phyloP scores from a whole-genome alignment of 2,888 invertebrate species.

The Xiphydria camelus region DNA sequence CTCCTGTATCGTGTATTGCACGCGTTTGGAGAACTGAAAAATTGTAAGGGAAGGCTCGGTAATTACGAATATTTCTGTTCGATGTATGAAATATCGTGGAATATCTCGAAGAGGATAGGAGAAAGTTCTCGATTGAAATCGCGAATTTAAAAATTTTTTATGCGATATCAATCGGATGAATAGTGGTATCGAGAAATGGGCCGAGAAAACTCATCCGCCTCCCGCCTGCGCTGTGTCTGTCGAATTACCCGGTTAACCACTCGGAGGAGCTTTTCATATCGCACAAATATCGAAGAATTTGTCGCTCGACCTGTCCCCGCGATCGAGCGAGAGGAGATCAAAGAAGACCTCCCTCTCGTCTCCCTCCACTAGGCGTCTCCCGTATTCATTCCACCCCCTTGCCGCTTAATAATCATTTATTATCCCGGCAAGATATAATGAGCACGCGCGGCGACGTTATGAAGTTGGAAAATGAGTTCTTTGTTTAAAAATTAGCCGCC shows the following conservation, averaged over 20 bases:
- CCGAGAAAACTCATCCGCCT: no score
- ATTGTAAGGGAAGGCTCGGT: no score
- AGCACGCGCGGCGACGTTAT: conserved; percentile 41
- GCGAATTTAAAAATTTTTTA: no score
- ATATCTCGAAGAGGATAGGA: no score
- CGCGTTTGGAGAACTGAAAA: no score
- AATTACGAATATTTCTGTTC: no score
- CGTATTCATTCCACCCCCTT: conserved; percentile 17
- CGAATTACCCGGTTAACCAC: not conserved
- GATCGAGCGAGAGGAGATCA: conserved; percentile 52
- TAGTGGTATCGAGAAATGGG: no score
- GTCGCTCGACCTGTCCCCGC: conserved; percentile 51
- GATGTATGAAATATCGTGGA: no score
- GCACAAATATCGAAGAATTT: conserved; percentile 56
- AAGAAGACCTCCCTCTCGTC: conserved; percentile 36
- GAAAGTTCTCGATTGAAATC: no score
- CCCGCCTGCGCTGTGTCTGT: no score
- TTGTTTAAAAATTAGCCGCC: conserved; percentile 56
- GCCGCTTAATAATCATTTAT: conserved; percentile 54
- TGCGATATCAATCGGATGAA: no score
- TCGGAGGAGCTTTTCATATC: conserved; percentile 53
- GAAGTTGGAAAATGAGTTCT: conserved; percentile 49
- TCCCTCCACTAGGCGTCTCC: conserved; percentile 17
- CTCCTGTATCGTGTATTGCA: no score
- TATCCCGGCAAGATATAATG: conserved; percentile 47